A percentile compares a stretch with the other conserved stretches of the same genome.
phyloP scores from a whole-genome alignment of 1,140 invertebrate species.

The Bombus waltoni region DNA sequence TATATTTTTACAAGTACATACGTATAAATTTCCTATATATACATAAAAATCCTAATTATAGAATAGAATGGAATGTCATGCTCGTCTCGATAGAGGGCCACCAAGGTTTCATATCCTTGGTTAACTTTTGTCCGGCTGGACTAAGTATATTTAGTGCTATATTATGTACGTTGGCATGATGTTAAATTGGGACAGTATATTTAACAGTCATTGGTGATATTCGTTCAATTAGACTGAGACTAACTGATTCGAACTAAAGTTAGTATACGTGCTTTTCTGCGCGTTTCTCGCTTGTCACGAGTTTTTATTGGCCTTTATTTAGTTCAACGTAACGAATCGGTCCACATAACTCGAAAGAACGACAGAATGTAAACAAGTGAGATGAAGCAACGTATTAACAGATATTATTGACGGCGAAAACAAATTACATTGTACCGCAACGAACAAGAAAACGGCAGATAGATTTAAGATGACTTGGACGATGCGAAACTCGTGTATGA shows the following conservation, averaged over 20 bases:
- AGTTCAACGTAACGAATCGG: background rate
- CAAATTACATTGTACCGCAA: background rate
- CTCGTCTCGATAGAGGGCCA: background rate
- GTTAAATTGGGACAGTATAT: background rate
- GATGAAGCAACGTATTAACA: background rate
- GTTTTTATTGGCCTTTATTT: conserved; percentile 11
- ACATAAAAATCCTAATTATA: background rate
- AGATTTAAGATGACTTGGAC: background rate
- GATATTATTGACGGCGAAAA: background rate
- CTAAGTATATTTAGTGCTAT: background rate
- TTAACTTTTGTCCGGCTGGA: background rate
- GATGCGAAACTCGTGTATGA: background rate
- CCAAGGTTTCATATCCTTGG: no score
- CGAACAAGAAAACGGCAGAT: background rate
- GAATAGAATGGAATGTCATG: background rate
- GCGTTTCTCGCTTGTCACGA: background rate
- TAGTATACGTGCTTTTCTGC: conserved; percentile 14
- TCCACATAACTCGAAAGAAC: background rate
- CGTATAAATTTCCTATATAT: background rate
- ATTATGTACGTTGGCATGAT: background rate
- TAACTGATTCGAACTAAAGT: background rate
- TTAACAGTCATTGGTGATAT: background rate
- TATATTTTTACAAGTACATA: background rate
- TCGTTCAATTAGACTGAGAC: background rate
- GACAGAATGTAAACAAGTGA: conserved; percentile 20